These are phyloP conservation scores for Tetragonisca angustula DNA, from an alignment of 2,888 invertebrate species.

Conservation along the genomic window DNA sequence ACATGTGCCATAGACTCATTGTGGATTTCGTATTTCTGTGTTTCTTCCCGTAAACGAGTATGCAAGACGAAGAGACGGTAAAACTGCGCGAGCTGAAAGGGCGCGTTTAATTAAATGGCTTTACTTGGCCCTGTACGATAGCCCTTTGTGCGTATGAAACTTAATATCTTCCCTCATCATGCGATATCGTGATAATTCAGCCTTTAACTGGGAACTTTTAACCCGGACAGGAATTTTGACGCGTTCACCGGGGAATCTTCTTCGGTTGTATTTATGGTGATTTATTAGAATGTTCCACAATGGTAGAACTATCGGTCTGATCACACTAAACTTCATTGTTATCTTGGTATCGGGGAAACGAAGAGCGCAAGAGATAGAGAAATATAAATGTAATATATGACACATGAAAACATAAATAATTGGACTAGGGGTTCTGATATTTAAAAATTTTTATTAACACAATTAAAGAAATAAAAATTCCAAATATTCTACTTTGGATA, in stretches of 20 bases:
- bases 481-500: too few relatives aligned
- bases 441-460: too few relatives aligned
- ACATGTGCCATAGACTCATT: too few relatives aligned
- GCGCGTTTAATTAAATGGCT: conserved; percentile 49
- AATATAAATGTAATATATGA: too few relatives aligned
- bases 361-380: too few relatives aligned
- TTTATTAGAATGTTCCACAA: background rate
- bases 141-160: conserved; percentile 40
- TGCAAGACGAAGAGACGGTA: background rate
- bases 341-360: too few relatives aligned
- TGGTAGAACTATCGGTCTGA: too few relatives aligned
- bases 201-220: conserved; percentile 26
- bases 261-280: background rate
- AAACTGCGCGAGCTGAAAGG: conserved; percentile 27
- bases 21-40: background rate
- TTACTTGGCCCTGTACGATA: conserved; percentile 21
- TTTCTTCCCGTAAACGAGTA: background rate
- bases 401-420: too few relatives aligned
- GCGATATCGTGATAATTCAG: conserved; percentile 31
- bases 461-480: too few relatives aligned
- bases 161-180: conserved; percentile 30
- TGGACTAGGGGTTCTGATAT: too few relatives aligned
- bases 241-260: background rate
- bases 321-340: too few relatives aligned
- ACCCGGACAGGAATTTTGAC: background rate